Percentiles rank a stretch among this genome's conserved stretches.
Conservation (phyloP, 2,113 vertebrate genomes). For the Perca flavescens region DNA sequence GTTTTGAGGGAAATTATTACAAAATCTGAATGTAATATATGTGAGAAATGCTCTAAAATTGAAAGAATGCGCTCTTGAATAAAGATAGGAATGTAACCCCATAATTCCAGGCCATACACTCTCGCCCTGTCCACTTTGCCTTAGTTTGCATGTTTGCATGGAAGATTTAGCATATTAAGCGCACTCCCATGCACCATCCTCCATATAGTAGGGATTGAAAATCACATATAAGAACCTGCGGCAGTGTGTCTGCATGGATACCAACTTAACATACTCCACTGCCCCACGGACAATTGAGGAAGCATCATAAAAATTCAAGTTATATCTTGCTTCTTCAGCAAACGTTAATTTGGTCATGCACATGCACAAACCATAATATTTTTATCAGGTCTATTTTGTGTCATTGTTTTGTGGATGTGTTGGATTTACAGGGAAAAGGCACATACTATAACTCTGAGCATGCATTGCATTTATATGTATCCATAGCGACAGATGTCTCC, state of each 20-base stretch:
- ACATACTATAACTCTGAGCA: neutral
- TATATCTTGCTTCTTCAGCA: neutral
- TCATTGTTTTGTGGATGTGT: neutral
- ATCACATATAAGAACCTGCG: conserved; percentile 2
- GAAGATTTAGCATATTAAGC: neutral
- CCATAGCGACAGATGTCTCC: neutral
- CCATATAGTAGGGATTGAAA: neutral
- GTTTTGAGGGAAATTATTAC: too few relatives aligned
- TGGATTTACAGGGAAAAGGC: neutral
- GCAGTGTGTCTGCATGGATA: neutral
- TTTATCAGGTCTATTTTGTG: neutral
- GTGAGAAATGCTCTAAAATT: too few relatives aligned
- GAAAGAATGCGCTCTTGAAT: too few relatives aligned
- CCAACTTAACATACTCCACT: neutral
- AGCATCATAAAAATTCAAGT: neutral
- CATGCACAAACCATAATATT: neutral
- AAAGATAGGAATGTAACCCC: too few relatives aligned
- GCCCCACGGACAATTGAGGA: neutral
- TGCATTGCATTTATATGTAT: neutral
- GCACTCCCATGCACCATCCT: neutral
- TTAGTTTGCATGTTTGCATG: neutral
- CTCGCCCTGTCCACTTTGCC: neutral
- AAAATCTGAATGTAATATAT: too few relatives aligned
- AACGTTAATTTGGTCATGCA: neutral
- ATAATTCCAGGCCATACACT: neutral